Percentiles rank a stretch among this genome's conserved stretches.
phyloP scores from a whole-genome alignment of 2,888 invertebrate species.

The Carabus problematicus region DNA sequence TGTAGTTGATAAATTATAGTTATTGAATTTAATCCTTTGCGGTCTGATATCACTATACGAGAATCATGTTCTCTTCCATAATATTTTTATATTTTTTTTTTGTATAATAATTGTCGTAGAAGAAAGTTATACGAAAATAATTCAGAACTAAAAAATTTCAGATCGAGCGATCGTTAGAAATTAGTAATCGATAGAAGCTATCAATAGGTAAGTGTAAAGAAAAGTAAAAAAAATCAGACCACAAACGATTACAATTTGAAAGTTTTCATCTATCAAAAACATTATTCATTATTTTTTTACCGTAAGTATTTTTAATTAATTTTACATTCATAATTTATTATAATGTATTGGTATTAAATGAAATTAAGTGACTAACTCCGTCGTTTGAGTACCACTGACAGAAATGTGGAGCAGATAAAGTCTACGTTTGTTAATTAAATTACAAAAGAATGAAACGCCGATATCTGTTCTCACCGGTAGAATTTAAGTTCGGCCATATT shows the following conservation, averaged over 20 bases:
- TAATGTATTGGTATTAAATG: no score
- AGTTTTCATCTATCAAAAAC: no score
- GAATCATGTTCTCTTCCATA: not conserved
- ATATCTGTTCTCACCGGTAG: conserved; percentile 11
- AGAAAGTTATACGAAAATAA: no score
- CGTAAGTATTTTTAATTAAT: no score
- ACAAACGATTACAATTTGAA: no score
- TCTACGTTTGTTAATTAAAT: conserved; percentile 31
- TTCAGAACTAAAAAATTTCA: not conserved
- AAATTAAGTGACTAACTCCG: not conserved
- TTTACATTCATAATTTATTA: no score
- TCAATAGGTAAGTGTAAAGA: no score
- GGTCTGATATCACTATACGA: not conserved
- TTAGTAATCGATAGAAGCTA: no score
- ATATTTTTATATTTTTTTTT: not conserved
- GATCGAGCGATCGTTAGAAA: not conserved
- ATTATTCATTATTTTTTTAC: no score
- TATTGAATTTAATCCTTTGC: not conserved
- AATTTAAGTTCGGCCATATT: conserved; percentile 30
- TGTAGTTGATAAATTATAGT: not conserved
- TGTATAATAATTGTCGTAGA: not conserved
- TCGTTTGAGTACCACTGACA: conserved; percentile 8
- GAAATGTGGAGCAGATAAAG: conserved; percentile 22
- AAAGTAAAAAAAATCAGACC: no score
- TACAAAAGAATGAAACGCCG: conserved; percentile 12